Evolutionary conservation across 2,797 vertebrate species (phyloP).

Genomic region (Acanthurus tractus): DNA sequence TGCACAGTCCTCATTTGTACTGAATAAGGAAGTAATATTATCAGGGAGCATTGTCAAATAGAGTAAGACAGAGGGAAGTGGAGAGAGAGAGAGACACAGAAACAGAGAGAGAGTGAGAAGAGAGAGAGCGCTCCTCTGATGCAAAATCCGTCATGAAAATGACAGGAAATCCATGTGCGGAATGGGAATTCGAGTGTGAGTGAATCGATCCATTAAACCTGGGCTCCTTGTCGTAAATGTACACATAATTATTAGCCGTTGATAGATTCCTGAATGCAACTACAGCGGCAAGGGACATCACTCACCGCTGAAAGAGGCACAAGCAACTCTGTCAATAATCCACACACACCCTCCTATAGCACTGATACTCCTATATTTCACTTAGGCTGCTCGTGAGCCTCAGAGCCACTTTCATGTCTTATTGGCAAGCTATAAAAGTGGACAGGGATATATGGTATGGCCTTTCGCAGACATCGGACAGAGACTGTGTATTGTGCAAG

Average conservation of each 20-base stretch:
- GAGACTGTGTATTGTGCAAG: slow-evolving; percentile 54
- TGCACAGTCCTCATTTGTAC: too few species aligned
- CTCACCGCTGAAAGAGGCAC: slow-evolving; percentile 61
- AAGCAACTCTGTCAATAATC: slow-evolving; percentile 64
- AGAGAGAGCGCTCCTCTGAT: slow-evolving; percentile 42
- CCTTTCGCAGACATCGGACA: slow-evolving; percentile 63
- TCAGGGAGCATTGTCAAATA: too few species aligned
- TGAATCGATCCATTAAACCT: slow-evolving; percentile 74
- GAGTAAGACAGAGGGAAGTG: slow-evolving; percentile 22
- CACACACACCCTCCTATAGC: slow-evolving; percentile 45
- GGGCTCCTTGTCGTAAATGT: slow-evolving; percentile 71
- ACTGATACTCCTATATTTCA: slow-evolving; percentile 58
- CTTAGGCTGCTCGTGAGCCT: slow-evolving; percentile 34
- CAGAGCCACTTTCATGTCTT: slow-evolving; percentile 67
- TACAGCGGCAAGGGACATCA: slow-evolving; percentile 51
- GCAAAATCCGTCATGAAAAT: slow-evolving; percentile 73
- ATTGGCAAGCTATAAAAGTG: slow-evolving; percentile 72
- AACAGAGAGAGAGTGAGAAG: background rate
- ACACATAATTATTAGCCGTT: slow-evolving; percentile 81
- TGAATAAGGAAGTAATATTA: too few species aligned
- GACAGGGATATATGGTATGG: slow-evolving; percentile 73
- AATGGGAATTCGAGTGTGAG: slow-evolving; percentile 68
- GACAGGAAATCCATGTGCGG: slow-evolving; percentile 80
- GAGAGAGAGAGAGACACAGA: background rate
- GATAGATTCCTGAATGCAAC: slow-evolving; percentile 71